Percentiles rank a stretch among this genome's conserved stretches.
Evolutionary conservation across 2,113 vertebrate species (phyloP).

Genomic region (Perccottus glenii): DNA sequence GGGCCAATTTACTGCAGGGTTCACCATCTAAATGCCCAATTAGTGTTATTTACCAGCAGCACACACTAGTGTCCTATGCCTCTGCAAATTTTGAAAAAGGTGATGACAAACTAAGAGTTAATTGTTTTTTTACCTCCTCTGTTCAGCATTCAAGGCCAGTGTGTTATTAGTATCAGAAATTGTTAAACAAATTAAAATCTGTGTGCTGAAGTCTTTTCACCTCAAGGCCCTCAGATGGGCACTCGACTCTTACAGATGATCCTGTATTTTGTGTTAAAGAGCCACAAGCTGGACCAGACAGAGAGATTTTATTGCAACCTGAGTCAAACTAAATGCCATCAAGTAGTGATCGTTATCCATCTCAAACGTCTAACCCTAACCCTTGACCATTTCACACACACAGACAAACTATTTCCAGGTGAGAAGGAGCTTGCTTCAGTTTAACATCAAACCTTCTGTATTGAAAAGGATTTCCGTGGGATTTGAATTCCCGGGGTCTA

Average conservation of each 20-base stretch:
- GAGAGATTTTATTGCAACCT: not conserved
- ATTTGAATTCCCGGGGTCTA: constrained; percentile 30
- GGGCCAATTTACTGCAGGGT: constrained; percentile 6
- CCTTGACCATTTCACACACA: not conserved
- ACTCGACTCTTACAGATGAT: constrained; percentile 2
- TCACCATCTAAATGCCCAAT: constrained; percentile 21
- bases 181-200: not conserved
- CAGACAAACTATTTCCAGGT: constrained; percentile 11
- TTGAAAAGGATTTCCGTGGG: not conserved
- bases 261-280: not conserved
- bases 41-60: constrained; percentile 20
- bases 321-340: not conserved
- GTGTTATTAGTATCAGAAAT: not conserved
- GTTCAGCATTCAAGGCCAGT: not conserved
- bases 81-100: too few relatives aligned
- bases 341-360: too few relatives aligned
- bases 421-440: constrained; percentile 4
- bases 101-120: too few relatives aligned
- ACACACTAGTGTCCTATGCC: not conserved
- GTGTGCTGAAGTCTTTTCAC: not conserved
- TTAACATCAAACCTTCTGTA: constrained; percentile 4
- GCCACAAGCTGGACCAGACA: not conserved
- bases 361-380: too few relatives aligned
- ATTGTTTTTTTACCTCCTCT: too few relatives aligned
- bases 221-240: constrained; percentile 15